A percentile compares a stretch with the other conserved stretches of the same genome.
Evolutionary conservation across 1,140 invertebrate genomes (phyloP).

Genomic region (Tigriopus japonicus): DNA sequence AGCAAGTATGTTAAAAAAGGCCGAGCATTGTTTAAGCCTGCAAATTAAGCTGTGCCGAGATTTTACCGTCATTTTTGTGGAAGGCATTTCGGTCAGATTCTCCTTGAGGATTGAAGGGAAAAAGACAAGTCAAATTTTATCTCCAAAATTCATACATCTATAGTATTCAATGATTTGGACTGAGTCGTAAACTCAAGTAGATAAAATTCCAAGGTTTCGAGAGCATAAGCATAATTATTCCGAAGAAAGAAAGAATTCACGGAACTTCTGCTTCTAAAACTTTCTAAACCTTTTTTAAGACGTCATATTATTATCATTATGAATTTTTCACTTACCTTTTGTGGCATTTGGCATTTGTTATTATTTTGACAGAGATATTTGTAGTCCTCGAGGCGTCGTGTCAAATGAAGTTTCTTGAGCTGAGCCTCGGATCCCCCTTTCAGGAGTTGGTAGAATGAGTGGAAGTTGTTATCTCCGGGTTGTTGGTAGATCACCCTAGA

Average conservation of each 20-base stretch:
- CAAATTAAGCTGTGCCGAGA: too few species aligned
- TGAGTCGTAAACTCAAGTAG: too few species aligned
- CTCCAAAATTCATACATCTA: too few species aligned
- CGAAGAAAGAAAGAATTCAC: neutral
- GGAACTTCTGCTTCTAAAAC: neutral
- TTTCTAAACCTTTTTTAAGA: neutral
- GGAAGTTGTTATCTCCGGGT: slow-evolving; percentile 52
- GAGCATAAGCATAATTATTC: neutral
- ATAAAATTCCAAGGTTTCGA: neutral
- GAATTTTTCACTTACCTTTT: neutral
- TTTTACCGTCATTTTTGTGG: too few species aligned
- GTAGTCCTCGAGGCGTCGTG: neutral
- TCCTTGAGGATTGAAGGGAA: too few species aligned
- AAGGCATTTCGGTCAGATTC: too few species aligned
- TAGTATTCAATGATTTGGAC: too few species aligned
- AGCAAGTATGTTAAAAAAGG: too few species aligned
- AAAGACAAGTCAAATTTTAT: too few species aligned
- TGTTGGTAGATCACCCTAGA: slow-evolving; percentile 99
- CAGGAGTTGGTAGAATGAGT: slow-evolving; percentile 9
- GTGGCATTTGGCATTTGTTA: neutral
- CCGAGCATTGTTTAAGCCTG: too few species aligned
- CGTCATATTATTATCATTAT: neutral
- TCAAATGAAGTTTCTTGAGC: neutral
- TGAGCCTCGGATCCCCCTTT: neutral
- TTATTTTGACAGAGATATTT: neutral